A percentile compares a stretch with the other conserved stretches of the same genome.
Evolutionary conservation across 1,140 invertebrate genomes (phyloP).

Genomic region (Physella acuta): DNA sequence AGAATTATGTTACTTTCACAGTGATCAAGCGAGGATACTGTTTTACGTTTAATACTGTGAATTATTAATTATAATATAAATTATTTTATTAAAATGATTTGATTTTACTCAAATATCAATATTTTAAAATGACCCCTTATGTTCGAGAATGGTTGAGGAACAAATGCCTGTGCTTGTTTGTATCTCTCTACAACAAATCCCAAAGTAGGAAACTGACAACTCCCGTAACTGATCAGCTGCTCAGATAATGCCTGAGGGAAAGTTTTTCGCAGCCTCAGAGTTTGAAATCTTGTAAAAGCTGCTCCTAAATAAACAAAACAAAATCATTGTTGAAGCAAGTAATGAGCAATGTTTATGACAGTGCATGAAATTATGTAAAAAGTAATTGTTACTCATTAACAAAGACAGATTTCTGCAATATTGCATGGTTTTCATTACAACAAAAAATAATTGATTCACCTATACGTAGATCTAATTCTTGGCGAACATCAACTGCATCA

Average conservation of each 20-base stretch:
- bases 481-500: slow-evolving; percentile 92
- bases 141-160: slow-evolving; percentile 96
- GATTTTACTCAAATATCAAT: neutral
- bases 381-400: too few species aligned
- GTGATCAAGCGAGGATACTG: too few species aligned
- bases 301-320: slow-evolving; percentile 70
- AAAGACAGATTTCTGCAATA: too few species aligned
- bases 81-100: slow-evolving; percentile 6
- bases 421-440: neutral
- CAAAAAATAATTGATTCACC: slow-evolving; percentile 65
- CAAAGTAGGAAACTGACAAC: slow-evolving; percentile 98
- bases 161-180: slow-evolving; percentile 97
- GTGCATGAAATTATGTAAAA: too few species aligned
- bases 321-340: too few species aligned
- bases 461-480: slow-evolving; percentile 94
- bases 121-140: slow-evolving; percentile 89
- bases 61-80: neutral
- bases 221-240: slow-evolving; percentile 93
- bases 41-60: neutral
- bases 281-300: slow-evolving; percentile 98
- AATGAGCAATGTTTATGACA: too few species aligned
- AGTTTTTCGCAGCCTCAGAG: slow-evolving; percentile 80
- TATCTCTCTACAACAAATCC: slow-evolving; percentile 99
- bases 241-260: slow-evolving; percentile 75
- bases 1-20: too few species aligned